Evolutionary conservation across 2,797 vertebrate genomes (phyloP), one percentile per base, ranked within the genome.

Genomic region (Pseudochromis fuscus): DNA sequence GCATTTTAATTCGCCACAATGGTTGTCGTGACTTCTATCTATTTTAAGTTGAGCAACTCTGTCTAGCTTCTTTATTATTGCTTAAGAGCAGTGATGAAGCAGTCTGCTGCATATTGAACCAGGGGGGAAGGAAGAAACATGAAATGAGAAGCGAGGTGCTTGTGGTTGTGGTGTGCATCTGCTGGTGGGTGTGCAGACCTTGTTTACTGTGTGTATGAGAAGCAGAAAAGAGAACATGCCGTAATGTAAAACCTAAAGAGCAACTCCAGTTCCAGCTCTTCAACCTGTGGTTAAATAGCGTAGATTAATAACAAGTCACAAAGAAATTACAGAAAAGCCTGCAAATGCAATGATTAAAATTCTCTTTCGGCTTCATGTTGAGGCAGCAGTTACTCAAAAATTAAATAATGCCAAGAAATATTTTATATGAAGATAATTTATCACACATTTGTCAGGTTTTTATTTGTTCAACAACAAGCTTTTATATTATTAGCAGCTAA

Each of bases 101-200:
- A 21, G 15, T n/a, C 3, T 8, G n/a, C n/a, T 52, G 45, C 38
- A 61, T 51, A 42, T 3, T 19, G 23, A 40, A 25, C 12, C 27
- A 21, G 42, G 11, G 2, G 37, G 15, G 2, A 3, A 65, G 44
- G 23, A 28, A 16, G 3, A 75, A 68, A 52, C 24, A 31, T 42
- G 50, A 74, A 49, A 53, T 46, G 49, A 56, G 28, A 67, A 42
- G 24, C 9, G 8, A 46, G 5, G 5, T 55, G 19, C 46, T 31
- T 74, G 45, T 42, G 46, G 51, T 61, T 67, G 30, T 24, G 45
- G 46, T 67, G 42, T 60, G 23, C 21, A 12, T 63, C 13, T 69
- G 4, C 23, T 49, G 21, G 33, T 52, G 44, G 37, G 1, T n/a
- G 45, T 57, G 38, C 46, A 67, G 24, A 42, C 75, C 45, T 44